These are phyloP conservation scores for Meda fulgida DNA, from an alignment of 2,797 vertebrate genomes.

Conservation along the genomic window DNA sequence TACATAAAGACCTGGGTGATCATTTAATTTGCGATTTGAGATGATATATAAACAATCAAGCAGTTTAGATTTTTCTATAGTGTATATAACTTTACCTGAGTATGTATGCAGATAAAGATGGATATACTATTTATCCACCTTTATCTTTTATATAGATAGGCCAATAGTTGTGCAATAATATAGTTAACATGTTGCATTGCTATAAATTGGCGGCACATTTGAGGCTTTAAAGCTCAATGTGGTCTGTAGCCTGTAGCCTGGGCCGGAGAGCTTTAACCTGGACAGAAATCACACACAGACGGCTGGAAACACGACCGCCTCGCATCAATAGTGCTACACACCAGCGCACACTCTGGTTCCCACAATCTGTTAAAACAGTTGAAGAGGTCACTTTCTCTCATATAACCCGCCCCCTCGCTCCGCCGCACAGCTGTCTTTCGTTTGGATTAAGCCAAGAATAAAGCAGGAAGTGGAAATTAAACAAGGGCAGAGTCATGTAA, in stretches of 20 bases:
- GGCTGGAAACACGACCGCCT: conserved; percentile 23
- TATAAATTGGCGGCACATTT: background rate
- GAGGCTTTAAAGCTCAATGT: background rate
- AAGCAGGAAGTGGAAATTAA: conserved; percentile 71
- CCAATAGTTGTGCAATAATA: background rate
- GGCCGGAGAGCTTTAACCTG: conserved; percentile 33
- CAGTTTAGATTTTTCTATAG: background rate
- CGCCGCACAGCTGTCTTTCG: conserved; percentile 66
- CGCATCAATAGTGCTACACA: conserved; percentile 14
- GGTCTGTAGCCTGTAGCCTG: background rate
- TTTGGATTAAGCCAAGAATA: conserved; percentile 68
- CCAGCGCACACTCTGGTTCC: conserved; percentile 44
- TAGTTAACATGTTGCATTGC: background rate
- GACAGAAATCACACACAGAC: conserved; percentile 25
- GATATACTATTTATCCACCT: background rate
- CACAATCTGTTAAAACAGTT: conserved; percentile 61
- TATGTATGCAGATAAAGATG: background rate
- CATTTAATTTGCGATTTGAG: background rate
- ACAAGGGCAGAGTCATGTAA: conserved; percentile 58
- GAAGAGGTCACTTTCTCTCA: conserved; percentile 53
- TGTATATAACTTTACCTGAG: background rate
- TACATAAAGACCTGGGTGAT: background rate
- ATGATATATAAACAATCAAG: background rate
- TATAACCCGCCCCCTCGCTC: conserved; percentile 31
- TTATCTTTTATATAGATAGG: background rate